Evolutionary conservation across 2,888 invertebrate species (phyloP), one percentile per base, ranked within the genome.

Genomic region (Chelonus formosanus): DNA sequence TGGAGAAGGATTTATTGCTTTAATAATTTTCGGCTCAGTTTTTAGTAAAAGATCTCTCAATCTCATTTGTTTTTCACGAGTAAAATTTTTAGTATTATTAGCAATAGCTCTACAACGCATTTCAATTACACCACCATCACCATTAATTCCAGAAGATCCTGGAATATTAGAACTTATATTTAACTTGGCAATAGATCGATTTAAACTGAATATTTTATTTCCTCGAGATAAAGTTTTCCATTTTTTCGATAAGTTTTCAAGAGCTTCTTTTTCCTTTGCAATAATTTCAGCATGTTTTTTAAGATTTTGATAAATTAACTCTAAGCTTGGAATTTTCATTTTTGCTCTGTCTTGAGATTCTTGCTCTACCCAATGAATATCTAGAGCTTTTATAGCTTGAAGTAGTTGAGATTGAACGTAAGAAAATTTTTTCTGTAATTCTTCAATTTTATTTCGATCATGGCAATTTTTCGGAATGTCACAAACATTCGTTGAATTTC

Each of bases 271-370:
- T 78, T 90, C 91, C 63, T 86, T 88, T 68, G 85, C 85, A 34
- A 90, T 85, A 67, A 91, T 89, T 71, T 91, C 91, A 72, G 90
- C 90, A 70, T 94, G 91, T 67, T 89, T 89, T 36, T 92, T 90
- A 76, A 95, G 85, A 0, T 92, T 91, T 76, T 93, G 92, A 84
- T 94, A 95, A 5, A 94, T 89, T 40, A 90, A 89, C 76, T 94
- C 93, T 74, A 93, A 84, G 40, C 90, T 89, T 0, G 94, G 93
- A 10, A 90, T 87, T 67, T 89, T 88, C 85, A 90, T 87, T 65
- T 79, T 80, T 4, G 80, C 75, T 31, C 73, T 74, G 36, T 80
- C 78, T 2, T 75, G 74, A 20, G 75, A 75, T 32, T 78, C 76
- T 20, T 74, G 79, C 79, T 85, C 89, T 36, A 90, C 88, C 94